Conservation (phyloP, 1,140 invertebrate species). For the Tetragnatha versicolor region DNA sequence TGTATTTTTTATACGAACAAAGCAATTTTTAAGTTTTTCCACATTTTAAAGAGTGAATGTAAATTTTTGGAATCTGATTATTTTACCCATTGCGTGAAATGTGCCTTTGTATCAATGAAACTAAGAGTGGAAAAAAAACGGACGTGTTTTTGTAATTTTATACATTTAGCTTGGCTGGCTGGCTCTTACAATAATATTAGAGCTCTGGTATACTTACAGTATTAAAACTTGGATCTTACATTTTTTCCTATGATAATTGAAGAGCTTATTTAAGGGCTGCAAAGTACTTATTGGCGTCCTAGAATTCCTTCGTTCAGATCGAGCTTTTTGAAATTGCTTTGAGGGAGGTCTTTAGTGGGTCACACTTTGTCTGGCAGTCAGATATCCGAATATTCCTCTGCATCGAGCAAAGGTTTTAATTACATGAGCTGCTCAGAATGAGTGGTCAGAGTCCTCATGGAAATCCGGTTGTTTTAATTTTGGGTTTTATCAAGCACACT, state of each 20-base stretch:
- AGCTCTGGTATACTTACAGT: slow-evolving; percentile 52
- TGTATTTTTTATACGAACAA: slow-evolving; percentile 53
- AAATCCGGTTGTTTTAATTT: background rate
- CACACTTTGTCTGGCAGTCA: no score
- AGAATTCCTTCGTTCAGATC: no score
- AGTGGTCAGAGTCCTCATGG: background rate
- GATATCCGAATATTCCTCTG: no score
- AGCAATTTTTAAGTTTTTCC: slow-evolving; percentile 35
- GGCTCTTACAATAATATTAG: slow-evolving; percentile 29
- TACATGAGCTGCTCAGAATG: no score
- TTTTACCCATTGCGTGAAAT: slow-evolving; percentile 22
- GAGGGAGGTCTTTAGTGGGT: no score
- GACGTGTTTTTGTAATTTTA: slow-evolving; percentile 28
- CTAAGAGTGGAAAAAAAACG: slow-evolving; percentile 2
- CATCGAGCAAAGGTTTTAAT: no score
- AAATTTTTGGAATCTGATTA: slow-evolving; percentile 17
- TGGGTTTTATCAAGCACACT: no score
- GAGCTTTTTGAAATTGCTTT: no score
- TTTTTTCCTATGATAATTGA: background rate
- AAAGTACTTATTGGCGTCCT: no score
- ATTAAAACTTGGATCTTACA: slow-evolving; percentile 35
- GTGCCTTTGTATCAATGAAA: slow-evolving; percentile 43
- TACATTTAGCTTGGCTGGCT: slow-evolving; percentile 13
- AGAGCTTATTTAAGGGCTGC: background rate
- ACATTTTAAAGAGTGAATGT: slow-evolving; percentile 20